Conservation (phyloP, 2,888 invertebrate species). For the Argyresthia albistria region DNA sequence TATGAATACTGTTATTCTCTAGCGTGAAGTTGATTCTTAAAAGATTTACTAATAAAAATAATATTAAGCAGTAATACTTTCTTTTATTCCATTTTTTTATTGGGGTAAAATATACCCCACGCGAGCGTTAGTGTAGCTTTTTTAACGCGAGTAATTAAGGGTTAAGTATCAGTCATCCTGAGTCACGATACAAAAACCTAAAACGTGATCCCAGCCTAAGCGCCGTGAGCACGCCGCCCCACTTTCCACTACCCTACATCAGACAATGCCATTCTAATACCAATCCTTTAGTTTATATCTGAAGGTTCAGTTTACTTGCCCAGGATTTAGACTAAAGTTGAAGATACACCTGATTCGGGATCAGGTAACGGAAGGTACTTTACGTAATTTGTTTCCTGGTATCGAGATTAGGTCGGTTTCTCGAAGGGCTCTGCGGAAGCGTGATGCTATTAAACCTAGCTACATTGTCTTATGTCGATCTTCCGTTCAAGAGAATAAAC, state of each 20-base stretch:
- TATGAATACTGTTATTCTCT: too few species aligned
- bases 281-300: background rate
- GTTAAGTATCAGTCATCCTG: background rate
- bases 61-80: too few species aligned
- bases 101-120: too few species aligned
- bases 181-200: constrained; percentile 1
- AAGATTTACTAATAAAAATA: too few species aligned
- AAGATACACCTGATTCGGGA: constrained; percentile 2
- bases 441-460: too few species aligned
- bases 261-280: background rate
- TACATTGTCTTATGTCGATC: too few species aligned
- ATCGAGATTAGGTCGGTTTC: background rate
- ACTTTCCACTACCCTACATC: constrained; percentile 19
- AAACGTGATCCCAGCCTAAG: background rate
- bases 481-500: too few species aligned
- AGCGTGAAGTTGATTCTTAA: too few species aligned
- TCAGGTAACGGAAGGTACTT: background rate
- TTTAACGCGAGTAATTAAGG: too few species aligned
- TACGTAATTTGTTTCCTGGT: background rate
- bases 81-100: too few species aligned
- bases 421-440: background rate
- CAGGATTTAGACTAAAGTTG: background rate
- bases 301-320: background rate
- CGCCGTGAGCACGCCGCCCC: constrained; percentile 43
- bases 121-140: too few species aligned